Conservation (phyloP, 2,113 vertebrate species). For the Guaruba guarouba region DNA sequence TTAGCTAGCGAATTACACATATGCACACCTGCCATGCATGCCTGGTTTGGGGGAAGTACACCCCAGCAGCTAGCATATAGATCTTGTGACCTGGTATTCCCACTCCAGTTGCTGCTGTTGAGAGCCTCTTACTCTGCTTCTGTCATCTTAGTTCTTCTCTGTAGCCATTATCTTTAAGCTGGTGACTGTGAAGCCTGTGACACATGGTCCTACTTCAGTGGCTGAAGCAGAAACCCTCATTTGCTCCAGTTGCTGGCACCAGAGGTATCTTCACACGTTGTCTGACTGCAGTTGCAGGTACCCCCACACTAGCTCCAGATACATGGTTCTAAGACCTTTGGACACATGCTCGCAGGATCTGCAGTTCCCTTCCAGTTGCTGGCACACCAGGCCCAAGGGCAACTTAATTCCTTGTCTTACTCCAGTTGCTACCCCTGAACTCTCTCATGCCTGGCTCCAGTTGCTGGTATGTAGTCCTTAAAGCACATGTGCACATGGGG, state of each 20-base stretch:
- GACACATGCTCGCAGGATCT: rapidly evolving
- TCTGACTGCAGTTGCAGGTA: not conserved
- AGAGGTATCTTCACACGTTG: not conserved
- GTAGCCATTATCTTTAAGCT: not conserved
- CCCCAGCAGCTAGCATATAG: not conserved
- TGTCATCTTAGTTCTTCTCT: not conserved
- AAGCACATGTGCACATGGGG: rapidly evolving
- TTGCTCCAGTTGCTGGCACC: not conserved
- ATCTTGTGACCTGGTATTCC: not conserved
- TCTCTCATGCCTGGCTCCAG: not conserved
- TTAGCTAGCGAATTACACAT: not conserved
- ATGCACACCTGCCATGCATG: no score
- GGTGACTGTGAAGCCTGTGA: not conserved
- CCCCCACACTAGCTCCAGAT: not conserved
- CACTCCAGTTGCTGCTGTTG: not conserved
- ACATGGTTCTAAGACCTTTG: not conserved
- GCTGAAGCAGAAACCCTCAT: not conserved
- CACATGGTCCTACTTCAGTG: not conserved
- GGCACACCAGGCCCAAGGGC: not conserved
- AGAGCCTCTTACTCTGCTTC: not conserved
- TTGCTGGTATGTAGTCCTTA: not conserved
- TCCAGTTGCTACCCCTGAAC: not conserved
- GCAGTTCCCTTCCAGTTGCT: not conserved
- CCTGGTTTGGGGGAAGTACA: not conserved
- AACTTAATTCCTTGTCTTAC: not conserved